Conservation (phyloP, 2,888 invertebrate genomes). For the Epinotia ramella region DNA sequence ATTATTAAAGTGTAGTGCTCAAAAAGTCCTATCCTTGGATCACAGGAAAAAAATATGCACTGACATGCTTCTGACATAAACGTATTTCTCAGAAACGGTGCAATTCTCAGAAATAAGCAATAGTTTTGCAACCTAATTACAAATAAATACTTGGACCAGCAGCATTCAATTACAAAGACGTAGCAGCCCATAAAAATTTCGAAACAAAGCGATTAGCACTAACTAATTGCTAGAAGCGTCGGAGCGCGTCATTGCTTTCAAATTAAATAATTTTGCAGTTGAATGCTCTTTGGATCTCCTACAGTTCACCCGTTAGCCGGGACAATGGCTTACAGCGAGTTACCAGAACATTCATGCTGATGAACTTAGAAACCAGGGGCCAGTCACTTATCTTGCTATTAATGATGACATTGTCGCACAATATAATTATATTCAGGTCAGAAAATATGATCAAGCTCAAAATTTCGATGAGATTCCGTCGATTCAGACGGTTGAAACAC, state of each 20-base stretch:
- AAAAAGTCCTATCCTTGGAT: no score
- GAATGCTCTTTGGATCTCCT: constrained; percentile 53
- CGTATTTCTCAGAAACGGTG: neutral
- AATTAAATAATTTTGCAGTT: constrained; percentile 64
- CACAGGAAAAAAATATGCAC: neutral
- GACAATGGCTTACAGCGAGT: constrained; percentile 24
- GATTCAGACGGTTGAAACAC: neutral
- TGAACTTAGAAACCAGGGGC: constrained; percentile 12
- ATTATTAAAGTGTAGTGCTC: no score
- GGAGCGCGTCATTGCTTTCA: constrained; percentile 71
- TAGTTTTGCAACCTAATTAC: neutral
- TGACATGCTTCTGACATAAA: neutral
- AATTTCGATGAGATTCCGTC: neutral
- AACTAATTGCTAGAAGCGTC: constrained; percentile 62
- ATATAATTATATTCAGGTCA: neutral
- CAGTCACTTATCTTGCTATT: neutral
- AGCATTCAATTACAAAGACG: constrained; percentile 37
- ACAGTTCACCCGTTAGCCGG: constrained; percentile 30
- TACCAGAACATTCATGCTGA: constrained; percentile 15
- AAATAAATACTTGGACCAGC: neutral
- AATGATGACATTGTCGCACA: neutral
- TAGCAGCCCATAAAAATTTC: constrained; percentile 38
- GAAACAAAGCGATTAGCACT: constrained; percentile 43
- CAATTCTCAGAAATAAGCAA: neutral
- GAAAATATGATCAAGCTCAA: no score